Base-by-base conservation (phyloP, 2,888 invertebrate species). In the Linnaemya tessellans region DNA sequence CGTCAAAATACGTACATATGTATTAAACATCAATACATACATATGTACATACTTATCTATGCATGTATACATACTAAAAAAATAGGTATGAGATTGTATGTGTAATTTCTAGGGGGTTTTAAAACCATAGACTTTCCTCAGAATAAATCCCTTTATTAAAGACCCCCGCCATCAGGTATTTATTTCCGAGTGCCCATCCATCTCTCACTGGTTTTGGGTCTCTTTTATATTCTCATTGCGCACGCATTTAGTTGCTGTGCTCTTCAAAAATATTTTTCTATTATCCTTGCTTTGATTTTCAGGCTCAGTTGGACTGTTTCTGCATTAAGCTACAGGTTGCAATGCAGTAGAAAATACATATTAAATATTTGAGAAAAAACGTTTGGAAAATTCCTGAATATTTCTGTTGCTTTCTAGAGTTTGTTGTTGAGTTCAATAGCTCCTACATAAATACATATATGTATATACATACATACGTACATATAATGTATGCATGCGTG, bases 271-370 rank as follows among this genome's bases (percentile, higher is more conserved):
- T 11, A n/a, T 9, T 35, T 58, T n/a, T n/a, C 7, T 64, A 25
- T 46, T 41, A 9, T 78, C 3, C 30, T n/a, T 43, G 11, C 43
- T n/a, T 56, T 54, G 20, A 11, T 54, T 54, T 54, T 22, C 10
- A 22, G 11, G 35, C 54, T 51, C 78, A 68, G 58, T 68, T 51
- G 8, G 18, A 13, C 10, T 79, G 22, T 35, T 58, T 49, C 49
- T 58, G 56, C 56, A 58, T 71, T 71, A 79, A 78, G 78, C 84
- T 79, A 85, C 84, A 85, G 84, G 84, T 85, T 85, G 82, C 62
- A 85, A 49, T 77, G 77, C 77, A 82, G 49, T 65, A 43, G 15
- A 74, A 80, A 65, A 74, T 43, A 54, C n/a, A n/a, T n/a, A n/a
- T n/a, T n/a, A 41, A 30, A 35, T 22, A 35, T 65, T 18, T 15